phyloP scores from a whole-genome alignment of 2,888 invertebrate genomes.

The Cataglyphis cursor region DNA sequence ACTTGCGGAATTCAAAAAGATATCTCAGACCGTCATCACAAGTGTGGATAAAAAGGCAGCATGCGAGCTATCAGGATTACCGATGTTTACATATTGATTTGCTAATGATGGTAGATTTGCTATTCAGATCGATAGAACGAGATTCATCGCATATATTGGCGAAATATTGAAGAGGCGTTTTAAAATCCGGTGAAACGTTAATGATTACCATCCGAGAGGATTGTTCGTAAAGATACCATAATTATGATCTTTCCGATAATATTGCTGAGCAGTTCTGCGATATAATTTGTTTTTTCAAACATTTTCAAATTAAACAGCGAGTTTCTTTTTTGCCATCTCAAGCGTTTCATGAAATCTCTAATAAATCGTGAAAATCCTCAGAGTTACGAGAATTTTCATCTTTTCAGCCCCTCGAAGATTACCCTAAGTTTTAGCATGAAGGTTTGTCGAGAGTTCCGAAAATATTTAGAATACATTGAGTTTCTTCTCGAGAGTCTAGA shows the following conservation, averaged over 20 bases:
- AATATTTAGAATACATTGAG: constrained; percentile 28
- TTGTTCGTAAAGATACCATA: neutral
- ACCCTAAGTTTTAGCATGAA: constrained; percentile 7
- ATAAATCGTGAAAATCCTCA: neutral
- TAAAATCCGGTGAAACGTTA: constrained; percentile 21
- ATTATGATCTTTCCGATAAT: neutral
- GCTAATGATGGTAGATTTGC: constrained; percentile 28
- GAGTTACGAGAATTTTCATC: constrained; percentile 8
- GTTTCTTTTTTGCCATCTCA: neutral
- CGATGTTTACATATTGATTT: constrained; percentile 47
- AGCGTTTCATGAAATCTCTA: constrained; percentile 8
- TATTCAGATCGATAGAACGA: constrained; percentile 21
- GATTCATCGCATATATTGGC: neutral
- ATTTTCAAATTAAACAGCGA: neutral
- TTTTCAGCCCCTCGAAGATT: constrained; percentile 21
- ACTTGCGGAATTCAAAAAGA: constrained; percentile 19
- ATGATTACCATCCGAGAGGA: constrained; percentile 6
- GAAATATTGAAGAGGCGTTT: neutral
- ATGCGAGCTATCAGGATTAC: constrained; percentile 46
- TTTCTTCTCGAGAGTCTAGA: constrained; percentile 2
- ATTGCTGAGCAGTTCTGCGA: neutral
- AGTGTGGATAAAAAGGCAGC: neutral
- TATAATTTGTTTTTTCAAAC: neutral
- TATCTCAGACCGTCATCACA: constrained; percentile 16
- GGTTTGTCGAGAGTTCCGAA: constrained; percentile 19